Conservation (phyloP, 2,113 vertebrate genomes). For the human (Homo sapiens) region DNA sequence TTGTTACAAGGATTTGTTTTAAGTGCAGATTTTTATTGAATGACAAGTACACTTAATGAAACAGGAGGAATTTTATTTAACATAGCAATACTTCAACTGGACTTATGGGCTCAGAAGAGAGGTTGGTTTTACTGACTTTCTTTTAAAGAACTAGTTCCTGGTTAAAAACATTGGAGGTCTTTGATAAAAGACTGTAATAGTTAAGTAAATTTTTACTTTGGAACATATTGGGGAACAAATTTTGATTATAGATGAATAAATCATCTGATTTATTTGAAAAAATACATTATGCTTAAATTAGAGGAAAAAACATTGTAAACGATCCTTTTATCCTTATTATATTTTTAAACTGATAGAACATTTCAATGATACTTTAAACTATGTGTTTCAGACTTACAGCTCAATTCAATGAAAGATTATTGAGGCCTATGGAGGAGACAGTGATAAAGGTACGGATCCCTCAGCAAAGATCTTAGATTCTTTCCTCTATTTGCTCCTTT, state of each 20-base stretch:
- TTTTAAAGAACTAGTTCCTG: background rate
- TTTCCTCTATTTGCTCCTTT: background rate
- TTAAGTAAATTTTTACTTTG: background rate
- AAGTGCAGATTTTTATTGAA: background rate
- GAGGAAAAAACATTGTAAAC: background rate
- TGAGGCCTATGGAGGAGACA: background rate
- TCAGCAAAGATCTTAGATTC: background rate
- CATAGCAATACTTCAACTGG: background rate
- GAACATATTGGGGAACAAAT: background rate
- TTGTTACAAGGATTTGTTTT: background rate
- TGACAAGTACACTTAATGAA: background rate
- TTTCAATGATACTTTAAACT: background rate
- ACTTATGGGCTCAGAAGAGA: background rate
- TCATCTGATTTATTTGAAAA: background rate
- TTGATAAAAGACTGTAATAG: background rate
- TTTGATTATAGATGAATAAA: background rate
- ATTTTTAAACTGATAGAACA: background rate
- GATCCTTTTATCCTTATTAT: background rate
- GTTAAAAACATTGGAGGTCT: background rate
- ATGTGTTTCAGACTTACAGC: background rate
- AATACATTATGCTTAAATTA: background rate
- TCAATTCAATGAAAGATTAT: background rate
- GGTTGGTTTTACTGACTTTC: background rate
- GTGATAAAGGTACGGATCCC: rapidly evolving
- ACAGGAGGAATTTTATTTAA: background rate